Conservation (phyloP, 2,888 invertebrate genomes). For the Sinodicranocentrus sp. region DNA sequence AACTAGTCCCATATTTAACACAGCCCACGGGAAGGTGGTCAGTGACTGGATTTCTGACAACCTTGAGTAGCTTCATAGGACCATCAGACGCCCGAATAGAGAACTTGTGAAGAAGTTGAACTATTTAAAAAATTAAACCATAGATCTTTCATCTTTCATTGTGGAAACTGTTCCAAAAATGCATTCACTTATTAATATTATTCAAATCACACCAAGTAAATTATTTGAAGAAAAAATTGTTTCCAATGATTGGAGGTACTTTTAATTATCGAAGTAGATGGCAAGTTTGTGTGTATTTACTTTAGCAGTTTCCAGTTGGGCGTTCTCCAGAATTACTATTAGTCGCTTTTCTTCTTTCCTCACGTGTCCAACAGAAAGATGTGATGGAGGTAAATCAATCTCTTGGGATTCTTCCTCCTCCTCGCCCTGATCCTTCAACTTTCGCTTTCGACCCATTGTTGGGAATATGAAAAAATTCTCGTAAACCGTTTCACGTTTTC, state of each 20-base stretch:
- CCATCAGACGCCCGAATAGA: conserved; percentile 94
- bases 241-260: too few relatives aligned
- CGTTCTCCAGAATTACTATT: conserved; percentile 94
- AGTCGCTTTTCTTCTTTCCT: conserved; percentile 91
- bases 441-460: conserved; percentile 80
- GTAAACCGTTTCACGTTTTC: too few relatives aligned
- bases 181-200: not conserved
- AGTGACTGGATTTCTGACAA: conserved; percentile 97
- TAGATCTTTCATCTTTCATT: too few relatives aligned
- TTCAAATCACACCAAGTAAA: not conserved
- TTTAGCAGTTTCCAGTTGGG: conserved; percentile 97
- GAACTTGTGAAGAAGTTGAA: conserved; percentile 97
- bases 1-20: conserved; percentile 93
- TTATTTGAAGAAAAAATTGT: too few relatives aligned
- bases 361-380: conserved; percentile 85
- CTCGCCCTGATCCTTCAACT: conserved; percentile 80
- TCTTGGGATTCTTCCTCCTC: conserved; percentile 83
- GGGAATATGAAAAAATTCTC: too few relatives aligned
- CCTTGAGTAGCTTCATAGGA: conserved; percentile 93
- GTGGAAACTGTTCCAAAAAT: too few relatives aligned
- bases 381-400: conserved; percentile 88
- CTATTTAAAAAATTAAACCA: too few relatives aligned
- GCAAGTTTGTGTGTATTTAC: conserved; percentile 81
- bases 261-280: too few relatives aligned
- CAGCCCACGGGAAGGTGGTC: conserved; percentile 97